These are phyloP conservation scores for Drosophila hydei DNA, from an alignment of 1,140 invertebrate genomes.

Conservation along the genomic window DNA sequence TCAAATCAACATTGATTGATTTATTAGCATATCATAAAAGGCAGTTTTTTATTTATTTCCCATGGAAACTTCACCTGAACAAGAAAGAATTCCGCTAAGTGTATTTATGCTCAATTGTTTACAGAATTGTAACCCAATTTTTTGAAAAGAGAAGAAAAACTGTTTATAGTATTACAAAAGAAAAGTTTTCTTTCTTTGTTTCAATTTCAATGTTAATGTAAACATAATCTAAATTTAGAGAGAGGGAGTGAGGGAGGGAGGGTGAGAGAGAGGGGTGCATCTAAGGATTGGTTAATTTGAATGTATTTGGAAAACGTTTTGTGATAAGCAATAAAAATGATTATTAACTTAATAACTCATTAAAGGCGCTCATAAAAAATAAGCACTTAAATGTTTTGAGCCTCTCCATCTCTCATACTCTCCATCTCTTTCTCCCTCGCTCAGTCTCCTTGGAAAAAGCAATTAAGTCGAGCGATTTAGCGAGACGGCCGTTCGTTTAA, in stretches of 20 bases:
- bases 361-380: conserved; percentile 61
- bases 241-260: not conserved
- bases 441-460: conserved; percentile 44
- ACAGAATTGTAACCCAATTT: conserved; percentile 70
- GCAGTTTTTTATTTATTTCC: conserved; percentile 7
- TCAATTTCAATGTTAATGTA: conserved; percentile 40
- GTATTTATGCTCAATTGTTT: conserved; percentile 52
- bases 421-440: not conserved
- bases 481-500: conserved; percentile 65
- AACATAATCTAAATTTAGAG: conserved; percentile 68
- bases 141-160: conserved; percentile 8
- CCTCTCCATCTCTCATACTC: not conserved
- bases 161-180: conserved; percentile 47
- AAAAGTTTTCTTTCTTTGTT: conserved; percentile 34
- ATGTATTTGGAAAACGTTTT: conserved; percentile 35
- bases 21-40: conserved; percentile 23
- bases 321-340: conserved; percentile 37
- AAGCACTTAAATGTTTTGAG: conserved; percentile 14
- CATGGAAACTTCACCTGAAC: not conserved
- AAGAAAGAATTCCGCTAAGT: not conserved
- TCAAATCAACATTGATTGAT: conserved; percentile 37
- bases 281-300: conserved; percentile 48
- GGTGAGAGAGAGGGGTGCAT: conserved; percentile 35
- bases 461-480: conserved; percentile 63
- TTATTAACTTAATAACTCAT: conserved; percentile 69